A percentile compares a stretch with the other conserved stretches of the same genome.
Conservation (phyloP, 2,797 vertebrate genomes). For the Champsocephalus gunnari region DNA sequence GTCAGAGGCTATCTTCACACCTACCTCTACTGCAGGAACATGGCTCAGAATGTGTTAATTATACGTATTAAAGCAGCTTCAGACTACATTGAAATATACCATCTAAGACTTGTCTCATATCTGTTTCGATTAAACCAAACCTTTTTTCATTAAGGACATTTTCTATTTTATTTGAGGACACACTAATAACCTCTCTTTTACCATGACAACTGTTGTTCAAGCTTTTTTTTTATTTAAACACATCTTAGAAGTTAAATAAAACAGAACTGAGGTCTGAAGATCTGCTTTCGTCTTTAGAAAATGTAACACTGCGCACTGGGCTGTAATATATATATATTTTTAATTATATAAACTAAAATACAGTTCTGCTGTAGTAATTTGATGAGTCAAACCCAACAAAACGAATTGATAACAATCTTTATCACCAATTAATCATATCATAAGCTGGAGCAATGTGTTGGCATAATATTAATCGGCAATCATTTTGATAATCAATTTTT, state of each 20-base stretch:
- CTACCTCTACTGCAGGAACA: background rate
- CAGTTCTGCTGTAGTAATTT: too few species aligned
- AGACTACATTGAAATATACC: background rate
- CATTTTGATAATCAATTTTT: too few species aligned
- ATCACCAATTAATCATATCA: too few species aligned
- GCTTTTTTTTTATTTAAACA: background rate
- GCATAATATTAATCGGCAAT: too few species aligned
- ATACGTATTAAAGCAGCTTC: background rate
- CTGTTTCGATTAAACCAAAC: background rate
- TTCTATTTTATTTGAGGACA: slow-evolving; percentile 13
- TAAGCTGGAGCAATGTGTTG: too few species aligned
- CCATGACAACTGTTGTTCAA: slow-evolving; percentile 16
- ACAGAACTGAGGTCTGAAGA: background rate
- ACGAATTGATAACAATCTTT: too few species aligned
- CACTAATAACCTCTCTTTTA: slow-evolving; percentile 3
- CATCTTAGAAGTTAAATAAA: background rate
- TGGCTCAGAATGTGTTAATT: background rate
- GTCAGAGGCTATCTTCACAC: slow-evolving; percentile 1
- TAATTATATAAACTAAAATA: too few species aligned
- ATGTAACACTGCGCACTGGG: too few species aligned
- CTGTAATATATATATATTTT: too few species aligned
- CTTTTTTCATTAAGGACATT: background rate
- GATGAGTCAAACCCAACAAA: too few species aligned
- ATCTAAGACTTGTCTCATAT: background rate
- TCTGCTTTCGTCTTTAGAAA: background rate